Conservation (phyloP, 2,888 invertebrate genomes). For the Panzeria rudis region DNA sequence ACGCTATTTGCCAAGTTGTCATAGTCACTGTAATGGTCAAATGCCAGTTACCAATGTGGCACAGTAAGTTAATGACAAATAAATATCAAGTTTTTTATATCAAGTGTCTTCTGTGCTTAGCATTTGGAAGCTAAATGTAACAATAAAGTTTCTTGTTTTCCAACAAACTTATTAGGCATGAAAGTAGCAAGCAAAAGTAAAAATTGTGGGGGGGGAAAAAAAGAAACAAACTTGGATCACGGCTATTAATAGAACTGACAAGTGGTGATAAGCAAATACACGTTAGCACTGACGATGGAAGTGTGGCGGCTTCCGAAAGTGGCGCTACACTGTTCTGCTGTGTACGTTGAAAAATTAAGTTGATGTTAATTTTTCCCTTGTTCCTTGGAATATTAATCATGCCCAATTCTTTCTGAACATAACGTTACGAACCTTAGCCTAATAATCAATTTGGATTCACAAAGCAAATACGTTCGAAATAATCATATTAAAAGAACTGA, state of each 20-base stretch:
- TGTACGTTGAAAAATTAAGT: too few species aligned
- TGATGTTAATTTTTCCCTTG: too few species aligned
- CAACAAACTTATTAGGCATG: background rate
- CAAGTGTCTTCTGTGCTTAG: background rate
- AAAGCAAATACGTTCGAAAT: too few species aligned
- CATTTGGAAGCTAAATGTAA: background rate
- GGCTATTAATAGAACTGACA: constrained; percentile 8
- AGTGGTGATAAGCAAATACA: too few species aligned
- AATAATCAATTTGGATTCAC: too few species aligned
- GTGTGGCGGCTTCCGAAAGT: too few species aligned
- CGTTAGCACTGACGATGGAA: too few species aligned
- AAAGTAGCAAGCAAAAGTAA: background rate
- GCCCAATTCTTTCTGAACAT: too few species aligned
- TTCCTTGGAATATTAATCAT: too few species aligned
- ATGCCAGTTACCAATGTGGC: constrained; percentile 8
- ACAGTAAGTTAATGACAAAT: background rate
- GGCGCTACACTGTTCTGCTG: too few species aligned
- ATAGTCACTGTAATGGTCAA: background rate
- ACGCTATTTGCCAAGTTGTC: constrained; percentile 4
- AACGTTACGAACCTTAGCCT: too few species aligned
- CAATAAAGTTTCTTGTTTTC: background rate
- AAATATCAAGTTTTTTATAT: background rate
- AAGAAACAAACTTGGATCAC: constrained; percentile 7
- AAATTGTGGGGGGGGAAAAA: background rate
- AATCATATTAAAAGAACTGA: too few species aligned